phyloP scores from a whole-genome alignment of 2,113 vertebrate genomes.

The Atlantisia rogersi region DNA sequence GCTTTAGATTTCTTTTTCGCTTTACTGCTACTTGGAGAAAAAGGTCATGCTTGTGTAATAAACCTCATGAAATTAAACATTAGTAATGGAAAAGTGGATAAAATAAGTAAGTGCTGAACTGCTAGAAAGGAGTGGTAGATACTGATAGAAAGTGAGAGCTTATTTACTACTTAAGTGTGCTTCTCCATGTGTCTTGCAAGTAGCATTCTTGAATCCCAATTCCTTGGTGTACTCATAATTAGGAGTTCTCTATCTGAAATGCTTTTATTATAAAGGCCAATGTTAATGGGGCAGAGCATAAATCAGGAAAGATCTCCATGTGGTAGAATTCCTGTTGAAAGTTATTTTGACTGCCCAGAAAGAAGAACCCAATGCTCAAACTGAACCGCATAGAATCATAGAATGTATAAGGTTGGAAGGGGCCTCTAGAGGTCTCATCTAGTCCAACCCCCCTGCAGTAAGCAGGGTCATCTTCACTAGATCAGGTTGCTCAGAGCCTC shows the following conservation, averaged over 20 bases:
- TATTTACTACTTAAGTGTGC: background rate
- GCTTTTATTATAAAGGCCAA: background rate
- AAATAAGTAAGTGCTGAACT: background rate
- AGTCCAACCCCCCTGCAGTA: no score
- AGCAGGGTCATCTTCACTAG: no score
- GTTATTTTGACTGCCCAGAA: background rate
- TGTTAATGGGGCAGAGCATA: background rate
- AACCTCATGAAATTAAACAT: background rate
- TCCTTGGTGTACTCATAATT: rapidly evolving
- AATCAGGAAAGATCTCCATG: background rate
- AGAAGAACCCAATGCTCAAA: background rate
- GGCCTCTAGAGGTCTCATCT: no score
- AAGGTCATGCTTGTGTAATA: background rate
- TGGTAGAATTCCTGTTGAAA: background rate
- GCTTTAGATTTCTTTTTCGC: background rate
- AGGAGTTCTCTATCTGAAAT: background rate
- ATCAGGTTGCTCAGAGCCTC: no score
- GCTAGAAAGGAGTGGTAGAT: background rate
- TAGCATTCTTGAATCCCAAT: background rate
- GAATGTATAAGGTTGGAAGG: no score
- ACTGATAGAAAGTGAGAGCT: background rate
- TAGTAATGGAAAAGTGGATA: background rate
- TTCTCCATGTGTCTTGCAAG: background rate
- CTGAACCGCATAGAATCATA: background rate
- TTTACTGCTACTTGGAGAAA: background rate